Evolutionary conservation across 2,113 vertebrate species (phyloP).

Genomic region (Paracyprichromis sp.): DNA sequence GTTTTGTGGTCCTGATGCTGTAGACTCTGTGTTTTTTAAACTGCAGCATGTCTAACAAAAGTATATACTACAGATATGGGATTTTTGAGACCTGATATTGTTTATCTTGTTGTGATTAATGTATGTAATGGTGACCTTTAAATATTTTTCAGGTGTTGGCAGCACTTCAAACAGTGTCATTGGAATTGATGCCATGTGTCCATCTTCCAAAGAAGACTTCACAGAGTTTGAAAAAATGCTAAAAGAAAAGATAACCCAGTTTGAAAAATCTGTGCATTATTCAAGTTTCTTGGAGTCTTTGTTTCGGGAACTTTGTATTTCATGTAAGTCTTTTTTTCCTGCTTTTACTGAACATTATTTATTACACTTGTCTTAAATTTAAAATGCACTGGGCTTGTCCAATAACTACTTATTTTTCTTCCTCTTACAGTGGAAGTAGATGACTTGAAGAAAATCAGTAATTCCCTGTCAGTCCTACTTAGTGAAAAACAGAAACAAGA

Average conservation of each 20-base stretch:
- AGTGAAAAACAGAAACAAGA: constrained; percentile 99
- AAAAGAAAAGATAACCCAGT: constrained; percentile 91
- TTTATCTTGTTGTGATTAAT: not conserved
- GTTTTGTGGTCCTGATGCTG: not conserved
- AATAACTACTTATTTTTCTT: not conserved
- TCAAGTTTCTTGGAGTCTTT: constrained; percentile 89
- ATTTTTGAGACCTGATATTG: not conserved
- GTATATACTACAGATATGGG: not conserved
- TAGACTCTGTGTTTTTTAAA: not conserved
- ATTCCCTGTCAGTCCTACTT: constrained; percentile 89
- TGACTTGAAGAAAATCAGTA: constrained; percentile 96
- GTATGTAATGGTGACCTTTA: not conserved
- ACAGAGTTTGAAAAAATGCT: constrained; percentile 92
- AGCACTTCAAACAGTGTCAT: constrained; percentile 69
- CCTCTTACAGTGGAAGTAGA: constrained; percentile 87
- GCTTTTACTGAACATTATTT: not conserved
- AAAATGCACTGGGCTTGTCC: not conserved
- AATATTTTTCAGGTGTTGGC: constrained; percentile 65
- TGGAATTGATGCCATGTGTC: constrained; percentile 94
- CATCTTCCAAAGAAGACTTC: constrained; percentile 95
- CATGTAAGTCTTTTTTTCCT: constrained; percentile 75
- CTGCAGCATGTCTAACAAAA: not conserved
- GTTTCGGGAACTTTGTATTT: constrained; percentile 92
- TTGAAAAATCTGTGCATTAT: constrained; percentile 92
- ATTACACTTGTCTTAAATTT: not conserved